These are phyloP conservation scores for Formicarius rufipectus DNA, from an alignment of 2,113 vertebrate genomes.

Conservation along the genomic window DNA sequence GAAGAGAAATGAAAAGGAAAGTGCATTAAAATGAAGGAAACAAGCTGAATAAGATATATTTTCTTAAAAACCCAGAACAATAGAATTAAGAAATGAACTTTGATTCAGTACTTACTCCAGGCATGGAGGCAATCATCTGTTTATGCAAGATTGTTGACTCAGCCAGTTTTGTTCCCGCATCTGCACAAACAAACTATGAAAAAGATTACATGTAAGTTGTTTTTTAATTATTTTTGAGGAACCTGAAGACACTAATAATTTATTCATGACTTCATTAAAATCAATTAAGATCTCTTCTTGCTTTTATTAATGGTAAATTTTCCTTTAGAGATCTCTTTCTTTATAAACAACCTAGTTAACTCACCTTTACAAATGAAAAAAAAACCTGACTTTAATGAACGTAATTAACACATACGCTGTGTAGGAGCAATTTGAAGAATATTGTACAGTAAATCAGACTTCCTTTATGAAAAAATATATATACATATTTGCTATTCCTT, in stretches of 20 bases:
- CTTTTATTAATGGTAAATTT: slow-evolving; percentile 17
- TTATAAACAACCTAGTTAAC: slow-evolving; percentile 1
- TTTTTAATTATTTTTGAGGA: slow-evolving; percentile 50
- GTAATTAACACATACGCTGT: neutral
- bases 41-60: neutral
- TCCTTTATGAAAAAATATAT: neutral
- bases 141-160: slow-evolving; percentile 98
- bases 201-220: slow-evolving; percentile 58
- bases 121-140: slow-evolving; percentile 93
- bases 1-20: neutral
- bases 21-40: neutral
- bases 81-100: neutral
- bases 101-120: slow-evolving; percentile 84
- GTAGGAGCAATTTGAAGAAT: neutral
- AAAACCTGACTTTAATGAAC: neutral
- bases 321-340: neutral
- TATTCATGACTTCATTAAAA: slow-evolving; percentile 51
- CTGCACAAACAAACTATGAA: slow-evolving; percentile 94
- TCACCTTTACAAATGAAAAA: neutral
- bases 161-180: slow-evolving; percentile 93
- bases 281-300: slow-evolving; percentile 1
- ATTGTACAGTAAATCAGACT: neutral
- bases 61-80: neutral
- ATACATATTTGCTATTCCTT: neutral
- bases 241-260: slow-evolving; percentile 15